Conservation (phyloP, 2,888 invertebrate species). For the Smittia aterrima region DNA sequence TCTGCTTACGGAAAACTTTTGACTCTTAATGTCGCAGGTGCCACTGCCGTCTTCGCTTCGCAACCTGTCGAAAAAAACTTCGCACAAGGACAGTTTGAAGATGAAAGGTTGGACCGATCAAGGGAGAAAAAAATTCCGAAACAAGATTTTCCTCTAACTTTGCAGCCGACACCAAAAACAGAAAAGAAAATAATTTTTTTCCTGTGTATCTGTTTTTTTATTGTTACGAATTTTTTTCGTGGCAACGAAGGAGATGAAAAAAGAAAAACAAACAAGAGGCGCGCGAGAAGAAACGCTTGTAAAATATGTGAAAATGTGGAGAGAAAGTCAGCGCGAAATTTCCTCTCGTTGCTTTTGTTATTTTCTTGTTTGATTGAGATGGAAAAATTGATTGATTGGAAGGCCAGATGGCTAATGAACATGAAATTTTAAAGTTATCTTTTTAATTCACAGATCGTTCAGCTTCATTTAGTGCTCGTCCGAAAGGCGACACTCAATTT, state of each 20-base stretch:
- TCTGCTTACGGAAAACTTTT: too few relatives aligned
- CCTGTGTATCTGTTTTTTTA: slow-evolving; percentile 20
- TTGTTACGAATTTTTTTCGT: slow-evolving; percentile 12
- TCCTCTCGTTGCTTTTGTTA: neutral
- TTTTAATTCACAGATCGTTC: slow-evolving; percentile 28
- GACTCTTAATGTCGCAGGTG: neutral
- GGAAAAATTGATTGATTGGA: slow-evolving; percentile 12
- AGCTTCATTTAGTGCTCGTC: slow-evolving; percentile 37
- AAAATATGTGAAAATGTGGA: neutral
- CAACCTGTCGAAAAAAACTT: neutral
- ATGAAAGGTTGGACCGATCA: slow-evolving; percentile 15
- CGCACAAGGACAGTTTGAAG: neutral
- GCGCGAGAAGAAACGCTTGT: neutral
- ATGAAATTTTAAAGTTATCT: neutral
- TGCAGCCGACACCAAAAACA: slow-evolving; percentile 22
- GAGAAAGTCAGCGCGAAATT: slow-evolving; percentile 13
- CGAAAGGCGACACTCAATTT: slow-evolving; percentile 27
- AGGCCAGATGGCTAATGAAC: neutral
- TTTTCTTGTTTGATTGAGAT: neutral
- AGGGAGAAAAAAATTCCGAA: neutral
- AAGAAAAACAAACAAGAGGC: slow-evolving; percentile 15
- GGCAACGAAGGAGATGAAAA: neutral
- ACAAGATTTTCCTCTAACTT: neutral
- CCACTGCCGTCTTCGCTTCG: neutral
- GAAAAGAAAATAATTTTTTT: neutral